Evolutionary conservation across 2,888 invertebrate species (phyloP).

Genomic region (Drosophila yooni): DNA sequence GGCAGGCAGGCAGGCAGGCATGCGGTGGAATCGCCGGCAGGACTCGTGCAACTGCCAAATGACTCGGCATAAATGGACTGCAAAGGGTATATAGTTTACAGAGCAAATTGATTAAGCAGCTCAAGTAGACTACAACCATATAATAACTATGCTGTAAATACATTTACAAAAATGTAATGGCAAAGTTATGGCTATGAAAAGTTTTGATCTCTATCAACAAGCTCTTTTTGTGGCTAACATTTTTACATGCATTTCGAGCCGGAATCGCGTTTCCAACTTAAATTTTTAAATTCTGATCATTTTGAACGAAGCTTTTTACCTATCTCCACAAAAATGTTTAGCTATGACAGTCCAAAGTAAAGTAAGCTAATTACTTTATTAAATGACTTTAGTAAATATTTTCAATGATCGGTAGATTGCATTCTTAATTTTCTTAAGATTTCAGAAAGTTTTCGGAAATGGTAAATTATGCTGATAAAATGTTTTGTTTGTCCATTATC

Average conservation of each 20-base stretch:
- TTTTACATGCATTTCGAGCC: rapidly evolving
- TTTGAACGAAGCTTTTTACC: no score
- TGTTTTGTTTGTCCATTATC: no score
- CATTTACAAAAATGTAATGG: not conserved
- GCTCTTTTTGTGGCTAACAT: not conserved
- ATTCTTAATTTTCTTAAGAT: no score
- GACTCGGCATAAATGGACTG: slow-evolving; percentile 17
- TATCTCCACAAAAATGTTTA: no score
- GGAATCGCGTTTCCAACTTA: not conserved
- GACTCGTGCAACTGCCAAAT: slow-evolving; percentile 16
- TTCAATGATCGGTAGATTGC: no score
- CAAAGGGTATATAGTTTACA: not conserved
- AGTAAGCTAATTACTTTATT: no score
- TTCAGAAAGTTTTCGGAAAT: no score
- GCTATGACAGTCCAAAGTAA: no score
- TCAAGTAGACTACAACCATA: not conserved
- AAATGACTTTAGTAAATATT: no score
- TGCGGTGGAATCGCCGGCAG: not conserved
- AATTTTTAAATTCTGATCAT: no score
- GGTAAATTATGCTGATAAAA: no score
- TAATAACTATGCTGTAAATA: not conserved
- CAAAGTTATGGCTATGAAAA: not conserved
- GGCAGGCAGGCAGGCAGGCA: not conserved
- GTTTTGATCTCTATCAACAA: not conserved
- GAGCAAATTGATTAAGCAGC: slow-evolving; percentile 3